Evolutionary conservation across 2,797 vertebrate species (phyloP).

Genomic region (Phrynocephalus vlangalii): DNA sequence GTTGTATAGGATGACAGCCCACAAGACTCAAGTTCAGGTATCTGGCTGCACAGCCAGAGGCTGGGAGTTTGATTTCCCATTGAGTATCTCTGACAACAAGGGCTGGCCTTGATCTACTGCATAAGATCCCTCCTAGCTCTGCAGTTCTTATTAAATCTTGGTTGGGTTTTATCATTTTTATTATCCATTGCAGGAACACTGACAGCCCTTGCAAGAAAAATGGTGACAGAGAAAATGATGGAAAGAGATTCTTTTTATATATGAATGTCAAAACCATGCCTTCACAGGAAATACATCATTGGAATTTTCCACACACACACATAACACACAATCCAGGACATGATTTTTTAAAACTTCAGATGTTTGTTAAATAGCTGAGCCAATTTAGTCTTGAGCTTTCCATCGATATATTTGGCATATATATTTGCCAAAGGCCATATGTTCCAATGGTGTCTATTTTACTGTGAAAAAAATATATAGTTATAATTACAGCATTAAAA

Average conservation of each 20-base stretch:
- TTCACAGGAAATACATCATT: slow-evolving; percentile 64
- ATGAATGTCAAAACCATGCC: slow-evolving; percentile 22
- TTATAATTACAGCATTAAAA: slow-evolving; percentile 61
- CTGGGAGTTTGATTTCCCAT: too few relatives aligned
- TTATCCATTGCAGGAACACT: background rate
- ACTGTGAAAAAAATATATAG: slow-evolving; percentile 62
- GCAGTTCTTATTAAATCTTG: background rate
- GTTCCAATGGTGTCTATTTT: slow-evolving; percentile 67
- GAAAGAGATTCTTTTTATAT: slow-evolving; percentile 34
- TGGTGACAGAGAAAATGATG: slow-evolving; percentile 34
- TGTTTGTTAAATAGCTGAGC: slow-evolving; percentile 59
- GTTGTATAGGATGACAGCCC: background rate
- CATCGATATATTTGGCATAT: slow-evolving; percentile 66
- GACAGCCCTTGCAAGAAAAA: background rate
- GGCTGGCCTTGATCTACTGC: too few relatives aligned
- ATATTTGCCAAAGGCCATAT: slow-evolving; percentile 71
- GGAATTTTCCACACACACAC: slow-evolving; percentile 55
- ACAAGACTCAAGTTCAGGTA: background rate
- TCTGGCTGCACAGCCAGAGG: too few relatives aligned
- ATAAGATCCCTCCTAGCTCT: too few relatives aligned
- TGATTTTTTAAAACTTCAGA: slow-evolving; percentile 63
- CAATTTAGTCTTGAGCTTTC: slow-evolving; percentile 66
- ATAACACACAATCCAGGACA: slow-evolving; percentile 57
- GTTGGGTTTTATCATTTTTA: background rate
- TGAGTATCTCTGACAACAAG: too few relatives aligned